phyloP scores from a whole-genome alignment of 2,888 invertebrate species.

The Bellardia bayeri region DNA sequence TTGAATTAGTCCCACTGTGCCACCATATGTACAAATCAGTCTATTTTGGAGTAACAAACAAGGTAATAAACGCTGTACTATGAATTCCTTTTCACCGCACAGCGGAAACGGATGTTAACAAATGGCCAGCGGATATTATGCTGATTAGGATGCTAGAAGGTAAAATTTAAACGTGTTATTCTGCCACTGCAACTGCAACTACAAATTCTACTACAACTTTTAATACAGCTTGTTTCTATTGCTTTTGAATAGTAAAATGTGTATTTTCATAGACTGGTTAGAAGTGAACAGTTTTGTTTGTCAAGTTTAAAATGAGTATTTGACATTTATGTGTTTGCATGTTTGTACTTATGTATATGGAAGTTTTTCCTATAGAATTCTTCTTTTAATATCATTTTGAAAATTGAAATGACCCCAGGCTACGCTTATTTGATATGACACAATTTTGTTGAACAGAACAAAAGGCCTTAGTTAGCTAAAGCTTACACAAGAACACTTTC shows the following conservation, averaged over 20 bases:
- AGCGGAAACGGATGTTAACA: slow-evolving; percentile 75
- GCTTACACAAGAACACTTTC: not conserved
- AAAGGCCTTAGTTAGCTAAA: not conserved
- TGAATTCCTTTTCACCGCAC: slow-evolving; percentile 66
- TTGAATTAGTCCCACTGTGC: slow-evolving; percentile 9
- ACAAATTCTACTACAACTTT: not conserved
- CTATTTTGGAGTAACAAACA: slow-evolving; percentile 48
- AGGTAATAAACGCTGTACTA: slow-evolving; percentile 39
- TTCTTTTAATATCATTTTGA: slow-evolving; percentile 26
- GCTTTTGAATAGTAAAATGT: slow-evolving; percentile 29
- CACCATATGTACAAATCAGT: slow-evolving; percentile 16
- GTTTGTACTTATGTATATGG: too few species aligned
- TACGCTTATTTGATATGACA: not conserved
- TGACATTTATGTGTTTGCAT: not conserved
- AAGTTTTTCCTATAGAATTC: not conserved
- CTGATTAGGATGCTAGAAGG: slow-evolving; percentile 74
- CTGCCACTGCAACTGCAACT: slow-evolving; percentile 26
- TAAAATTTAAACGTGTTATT: slow-evolving; percentile 68
- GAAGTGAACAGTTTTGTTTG: slow-evolving; percentile 36
- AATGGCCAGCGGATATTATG: slow-evolving; percentile 76
- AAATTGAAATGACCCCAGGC: slow-evolving; percentile 13
- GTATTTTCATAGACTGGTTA: slow-evolving; percentile 23
- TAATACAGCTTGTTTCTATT: not conserved
- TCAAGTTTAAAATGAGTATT: slow-evolving; percentile 10
- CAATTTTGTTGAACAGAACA: not conserved